phyloP scores from a whole-genome alignment of 2,113 vertebrate species.

The Sturnira hondurensis region DNA sequence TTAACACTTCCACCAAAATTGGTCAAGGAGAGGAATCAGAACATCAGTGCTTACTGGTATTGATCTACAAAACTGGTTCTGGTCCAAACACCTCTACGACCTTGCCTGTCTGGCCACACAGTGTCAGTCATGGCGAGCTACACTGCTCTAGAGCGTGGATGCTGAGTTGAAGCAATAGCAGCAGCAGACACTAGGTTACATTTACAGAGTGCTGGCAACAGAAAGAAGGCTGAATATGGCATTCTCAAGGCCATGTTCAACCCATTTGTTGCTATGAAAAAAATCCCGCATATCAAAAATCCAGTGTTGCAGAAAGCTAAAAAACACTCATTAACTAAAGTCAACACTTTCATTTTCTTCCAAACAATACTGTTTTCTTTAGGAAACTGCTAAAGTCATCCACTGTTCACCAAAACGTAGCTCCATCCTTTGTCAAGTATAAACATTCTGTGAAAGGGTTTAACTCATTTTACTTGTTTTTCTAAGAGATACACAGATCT shows the following conservation, averaged over 20 bases:
- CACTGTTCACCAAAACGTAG: not conserved
- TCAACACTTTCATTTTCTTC: conserved; percentile 44
- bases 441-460: not conserved
- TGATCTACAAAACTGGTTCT: not conserved
- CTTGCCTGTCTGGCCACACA: not conserved
- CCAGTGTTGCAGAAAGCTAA: not conserved
- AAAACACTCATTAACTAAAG: conserved; percentile 59
- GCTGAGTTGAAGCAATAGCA: conserved; percentile 26
- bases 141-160: not conserved
- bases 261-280: conserved; percentile 40
- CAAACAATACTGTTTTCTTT: conserved; percentile 19
- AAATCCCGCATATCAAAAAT: conserved; percentile 14
- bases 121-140: not conserved
- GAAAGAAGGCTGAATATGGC: not conserved
- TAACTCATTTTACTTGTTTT: conserved; percentile 38
- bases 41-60: not conserved
- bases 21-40: conserved; percentile 18
- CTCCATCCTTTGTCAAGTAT: not conserved
- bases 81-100: not conserved
- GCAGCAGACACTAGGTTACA: not conserved
- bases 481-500: not conserved
- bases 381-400: not conserved
- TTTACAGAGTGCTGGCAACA: not conserved
- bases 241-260: conserved; percentile 14
- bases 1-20: conserved; percentile 12